phyloP scores from a whole-genome alignment of 2,888 invertebrate genomes.

The Drepana falcataria region DNA sequence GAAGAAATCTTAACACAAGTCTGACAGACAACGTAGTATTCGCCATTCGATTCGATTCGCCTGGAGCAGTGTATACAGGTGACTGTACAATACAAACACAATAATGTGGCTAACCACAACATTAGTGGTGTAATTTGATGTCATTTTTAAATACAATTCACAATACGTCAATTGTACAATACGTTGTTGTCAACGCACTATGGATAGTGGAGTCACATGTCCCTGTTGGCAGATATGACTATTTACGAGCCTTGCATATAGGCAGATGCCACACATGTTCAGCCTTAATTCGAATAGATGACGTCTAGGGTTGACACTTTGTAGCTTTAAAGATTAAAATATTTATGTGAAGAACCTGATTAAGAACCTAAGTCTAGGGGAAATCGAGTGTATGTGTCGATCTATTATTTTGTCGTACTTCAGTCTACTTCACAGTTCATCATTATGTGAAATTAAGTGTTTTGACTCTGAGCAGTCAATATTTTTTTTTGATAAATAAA shows the following conservation, averaged over 20 bases:
- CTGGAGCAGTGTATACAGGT: too few species aligned
- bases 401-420: too few species aligned
- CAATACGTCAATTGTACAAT: slow-evolving; percentile 35
- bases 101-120: not conserved
- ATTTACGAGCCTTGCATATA: slow-evolving; percentile 70
- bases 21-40: not conserved
- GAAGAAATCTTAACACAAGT: too few species aligned
- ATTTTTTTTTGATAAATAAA: too few species aligned
- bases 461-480: too few species aligned
- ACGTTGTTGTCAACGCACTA: slow-evolving; percentile 47
- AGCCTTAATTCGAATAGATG: slow-evolving; percentile 76
- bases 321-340: not conserved
- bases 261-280: slow-evolving; percentile 75
- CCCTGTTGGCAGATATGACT: slow-evolving; percentile 66
- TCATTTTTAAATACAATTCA: slow-evolving; percentile 1
- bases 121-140: not conserved
- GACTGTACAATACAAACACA: not conserved
- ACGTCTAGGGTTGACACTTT: slow-evolving; percentile 49
- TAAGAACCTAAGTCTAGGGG: too few species aligned
- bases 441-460: too few species aligned
- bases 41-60: too few species aligned
- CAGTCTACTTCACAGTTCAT: too few species aligned
- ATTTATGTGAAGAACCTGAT: too few species aligned
- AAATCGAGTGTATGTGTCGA: too few species aligned
- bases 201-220: slow-evolving; percentile 46